Evolutionary conservation across 2,888 invertebrate species (phyloP).

Genomic region (Mythimna loreyi): DNA sequence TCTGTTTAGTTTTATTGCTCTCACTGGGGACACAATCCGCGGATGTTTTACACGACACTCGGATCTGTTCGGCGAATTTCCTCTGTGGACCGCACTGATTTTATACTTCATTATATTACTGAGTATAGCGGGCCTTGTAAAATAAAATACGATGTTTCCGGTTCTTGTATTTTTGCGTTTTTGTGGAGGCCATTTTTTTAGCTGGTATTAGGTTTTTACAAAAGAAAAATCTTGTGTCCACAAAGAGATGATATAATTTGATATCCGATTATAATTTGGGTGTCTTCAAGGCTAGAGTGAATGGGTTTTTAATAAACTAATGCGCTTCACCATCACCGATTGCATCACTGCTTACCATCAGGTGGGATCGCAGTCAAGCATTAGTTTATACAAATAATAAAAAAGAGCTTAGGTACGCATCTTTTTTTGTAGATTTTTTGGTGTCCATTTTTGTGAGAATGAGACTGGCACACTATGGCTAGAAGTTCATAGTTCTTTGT

Average conservation of each 20-base stretch:
- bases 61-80: conserved; percentile 49
- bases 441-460: not conserved
- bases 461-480: not conserved
- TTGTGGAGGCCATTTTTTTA: not conserved
- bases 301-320: too few species aligned
- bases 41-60: conserved; percentile 54
- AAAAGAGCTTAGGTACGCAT: too few species aligned
- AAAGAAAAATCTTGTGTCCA: not conserved
- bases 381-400: too few species aligned
- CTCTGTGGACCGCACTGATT: conserved; percentile 32
- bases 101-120: conserved; percentile 51
- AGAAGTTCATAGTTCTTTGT: too few species aligned
- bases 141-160: conserved; percentile 6
- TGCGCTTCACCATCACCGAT: too few species aligned
- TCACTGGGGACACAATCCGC: conserved; percentile 30
- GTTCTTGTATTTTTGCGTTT: not conserved
- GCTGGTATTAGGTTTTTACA: not conserved
- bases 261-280: too few species aligned
- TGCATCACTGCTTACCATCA: too few species aligned
- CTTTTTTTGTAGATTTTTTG: not conserved
- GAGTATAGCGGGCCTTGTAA: not conserved
- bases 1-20: conserved; percentile 62
- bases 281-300: too few species aligned
- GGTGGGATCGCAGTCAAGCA: too few species aligned
- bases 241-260: not conserved